Evolutionary conservation across 2,888 invertebrate species (phyloP).

Genomic region (Aquatica leii): DNA sequence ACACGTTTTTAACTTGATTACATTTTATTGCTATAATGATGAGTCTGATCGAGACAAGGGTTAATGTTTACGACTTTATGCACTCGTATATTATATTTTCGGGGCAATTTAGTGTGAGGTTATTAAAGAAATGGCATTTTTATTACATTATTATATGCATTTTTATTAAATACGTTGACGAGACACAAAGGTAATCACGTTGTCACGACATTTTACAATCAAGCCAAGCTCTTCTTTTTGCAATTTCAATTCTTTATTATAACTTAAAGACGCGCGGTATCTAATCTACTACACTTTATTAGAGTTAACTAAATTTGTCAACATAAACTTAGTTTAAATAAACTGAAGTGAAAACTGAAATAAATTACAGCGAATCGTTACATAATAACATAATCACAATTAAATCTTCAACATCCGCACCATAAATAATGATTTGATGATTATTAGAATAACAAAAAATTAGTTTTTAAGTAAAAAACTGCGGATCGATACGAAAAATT

Average conservation of each 20-base stretch:
- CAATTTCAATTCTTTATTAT: not conserved
- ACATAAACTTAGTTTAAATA: slow-evolving; percentile 41
- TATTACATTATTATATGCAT: slow-evolving; percentile 29
- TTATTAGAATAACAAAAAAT: no score
- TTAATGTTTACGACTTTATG: slow-evolving; percentile 14
- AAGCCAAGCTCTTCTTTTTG: no score
- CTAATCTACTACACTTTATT: slow-evolving; percentile 40
- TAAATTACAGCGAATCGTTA: no score
- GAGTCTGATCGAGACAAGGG: slow-evolving; percentile 11
- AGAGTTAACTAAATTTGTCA: slow-evolving; percentile 40
- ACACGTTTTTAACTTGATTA: slow-evolving; percentile 17
- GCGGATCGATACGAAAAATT: no score
- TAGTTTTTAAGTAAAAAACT: no score
- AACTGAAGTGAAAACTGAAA: not conserved
- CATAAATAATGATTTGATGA: no score
- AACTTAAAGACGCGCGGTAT: slow-evolving; percentile 20
- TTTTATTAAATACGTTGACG: slow-evolving; percentile 22
- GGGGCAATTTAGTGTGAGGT: slow-evolving; percentile 7
- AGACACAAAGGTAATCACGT: slow-evolving; percentile 18
- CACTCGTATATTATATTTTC: slow-evolving; percentile 25
- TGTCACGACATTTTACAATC: slow-evolving; percentile 16
- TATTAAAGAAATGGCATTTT: slow-evolving; percentile 24
- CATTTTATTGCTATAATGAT: slow-evolving; percentile 13
- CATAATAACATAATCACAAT: no score
- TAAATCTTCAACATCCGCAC: no score